A percentile compares a stretch with the other conserved stretches of the same genome.
Evolutionary conservation across 2,888 invertebrate species (phyloP).

Genomic region (Toxonevra muliebris): DNA sequence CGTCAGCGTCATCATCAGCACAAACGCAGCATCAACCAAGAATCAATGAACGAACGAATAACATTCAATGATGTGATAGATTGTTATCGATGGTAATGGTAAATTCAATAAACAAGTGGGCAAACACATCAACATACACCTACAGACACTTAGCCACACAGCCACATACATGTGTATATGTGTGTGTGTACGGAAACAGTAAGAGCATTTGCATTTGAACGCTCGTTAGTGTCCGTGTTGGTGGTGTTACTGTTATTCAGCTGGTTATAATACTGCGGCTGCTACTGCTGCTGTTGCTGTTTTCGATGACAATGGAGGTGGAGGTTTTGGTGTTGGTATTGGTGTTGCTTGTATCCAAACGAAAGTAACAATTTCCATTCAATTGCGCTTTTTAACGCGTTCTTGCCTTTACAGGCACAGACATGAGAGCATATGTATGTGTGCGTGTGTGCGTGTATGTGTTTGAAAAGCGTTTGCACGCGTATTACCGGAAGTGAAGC

Average conservation of each 20-base stretch:
- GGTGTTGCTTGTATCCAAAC: constrained; percentile 22
- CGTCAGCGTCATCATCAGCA: too few relatives aligned
- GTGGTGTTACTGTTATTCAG: constrained; percentile 2
- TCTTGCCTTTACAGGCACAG: neutral
- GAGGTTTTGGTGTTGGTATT: constrained; percentile 12
- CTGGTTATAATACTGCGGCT: too few relatives aligned
- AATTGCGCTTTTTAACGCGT: constrained; percentile 18
- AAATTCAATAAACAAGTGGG: too few relatives aligned
- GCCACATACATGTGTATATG: neutral
- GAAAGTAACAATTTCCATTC: constrained; percentile 35
- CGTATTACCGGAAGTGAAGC: too few relatives aligned
- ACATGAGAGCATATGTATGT: constrained; percentile 10
- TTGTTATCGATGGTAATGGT: too few relatives aligned
- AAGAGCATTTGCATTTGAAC: neutral
- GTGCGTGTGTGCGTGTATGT: constrained; percentile 9
- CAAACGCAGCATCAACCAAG: too few relatives aligned
- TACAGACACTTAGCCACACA: neutral
- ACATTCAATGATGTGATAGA: too few relatives aligned
- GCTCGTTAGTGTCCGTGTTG: neutral
- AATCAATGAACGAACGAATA: too few relatives aligned
- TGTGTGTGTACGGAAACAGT: constrained; percentile 14
- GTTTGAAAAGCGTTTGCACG: neutral
- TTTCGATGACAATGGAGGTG: neutral
- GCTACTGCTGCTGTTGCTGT: too few relatives aligned
- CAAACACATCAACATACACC: neutral